phyloP scores from a whole-genome alignment of 2,888 invertebrate genomes.

The Cantharis flavilabris region DNA sequence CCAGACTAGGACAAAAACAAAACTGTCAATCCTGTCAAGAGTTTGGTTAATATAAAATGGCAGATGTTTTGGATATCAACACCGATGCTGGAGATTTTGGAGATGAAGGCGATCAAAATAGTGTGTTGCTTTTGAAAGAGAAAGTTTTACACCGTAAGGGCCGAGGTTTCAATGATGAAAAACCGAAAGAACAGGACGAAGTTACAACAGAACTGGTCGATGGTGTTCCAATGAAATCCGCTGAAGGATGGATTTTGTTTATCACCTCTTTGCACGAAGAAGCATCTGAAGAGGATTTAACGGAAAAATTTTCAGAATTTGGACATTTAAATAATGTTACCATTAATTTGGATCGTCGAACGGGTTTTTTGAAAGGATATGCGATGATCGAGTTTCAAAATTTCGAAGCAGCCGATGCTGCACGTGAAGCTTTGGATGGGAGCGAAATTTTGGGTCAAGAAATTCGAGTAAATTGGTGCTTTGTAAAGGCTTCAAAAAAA shows the following conservation, averaged over 20 bases:
- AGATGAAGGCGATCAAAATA: conserved; percentile 81
- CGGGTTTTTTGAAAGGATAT: conserved; percentile 97
- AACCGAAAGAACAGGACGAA: conserved; percentile 54
- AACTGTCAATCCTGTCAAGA: not conserved
- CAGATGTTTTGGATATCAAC: conserved; percentile 91
- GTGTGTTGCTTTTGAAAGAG: conserved; percentile 68
- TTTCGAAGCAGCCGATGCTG: conserved; percentile 93
- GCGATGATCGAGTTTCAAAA: conserved; percentile 98
- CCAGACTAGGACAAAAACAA: not conserved
- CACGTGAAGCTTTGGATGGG: conserved; percentile 89
- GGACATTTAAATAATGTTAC: conserved; percentile 98
- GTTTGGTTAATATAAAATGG: conserved; percentile 63
- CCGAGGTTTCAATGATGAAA: conserved; percentile 81
- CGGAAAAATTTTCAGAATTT: conserved; percentile 96
- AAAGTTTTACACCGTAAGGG: conserved; percentile 95
- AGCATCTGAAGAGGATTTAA: conserved; percentile 97
- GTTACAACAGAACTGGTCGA: conserved; percentile 59
- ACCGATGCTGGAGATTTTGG: conserved; percentile 90
- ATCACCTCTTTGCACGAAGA: conserved; percentile 99
- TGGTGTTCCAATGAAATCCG: conserved; percentile 62
- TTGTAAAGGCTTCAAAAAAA: conserved; percentile 85
- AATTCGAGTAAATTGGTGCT: conserved; percentile 97
- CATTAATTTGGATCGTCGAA: conserved; percentile 94
- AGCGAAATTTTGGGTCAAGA: conserved; percentile 90
- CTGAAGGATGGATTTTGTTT: conserved; percentile 99